phyloP scores from a whole-genome alignment of 2,888 invertebrate genomes.

The Macrosiphum euphorbiae region DNA sequence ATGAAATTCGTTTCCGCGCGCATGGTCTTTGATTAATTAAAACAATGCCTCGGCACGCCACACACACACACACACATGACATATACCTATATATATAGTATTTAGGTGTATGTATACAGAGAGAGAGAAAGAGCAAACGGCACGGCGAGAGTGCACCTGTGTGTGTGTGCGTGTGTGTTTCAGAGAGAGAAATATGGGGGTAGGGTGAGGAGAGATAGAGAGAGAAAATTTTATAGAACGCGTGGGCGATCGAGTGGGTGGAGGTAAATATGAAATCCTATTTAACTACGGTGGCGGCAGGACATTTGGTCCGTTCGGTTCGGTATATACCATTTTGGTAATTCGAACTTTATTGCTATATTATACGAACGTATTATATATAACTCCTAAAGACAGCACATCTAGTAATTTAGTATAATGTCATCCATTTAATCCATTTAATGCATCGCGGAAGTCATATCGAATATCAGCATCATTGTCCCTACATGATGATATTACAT shows the following conservation, averaged over 20 bases:
- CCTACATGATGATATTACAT: not conserved
- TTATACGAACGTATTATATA: not conserved
- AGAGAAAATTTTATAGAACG: not conserved
- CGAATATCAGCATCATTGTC: not conserved
- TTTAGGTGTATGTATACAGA: not conserved
- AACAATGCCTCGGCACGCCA: slow-evolving; percentile 29
- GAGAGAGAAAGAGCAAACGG: not conserved
- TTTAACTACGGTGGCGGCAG: not conserved
- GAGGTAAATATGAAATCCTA: slow-evolving; percentile 33
- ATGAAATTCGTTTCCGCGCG: slow-evolving; percentile 43
- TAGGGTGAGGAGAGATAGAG: too few species aligned
- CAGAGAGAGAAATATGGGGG: not conserved
- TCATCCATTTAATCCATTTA: not conserved
- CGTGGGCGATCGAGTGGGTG: not conserved
- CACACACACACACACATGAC: not conserved
- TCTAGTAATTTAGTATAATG: not conserved
- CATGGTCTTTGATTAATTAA: slow-evolving; percentile 57
- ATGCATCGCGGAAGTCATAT: not conserved
- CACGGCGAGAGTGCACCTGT: not conserved
- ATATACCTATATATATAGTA: not conserved
- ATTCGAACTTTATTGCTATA: not conserved
- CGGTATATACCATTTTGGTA: not conserved
- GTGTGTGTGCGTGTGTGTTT: not conserved
- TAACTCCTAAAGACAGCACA: not conserved
- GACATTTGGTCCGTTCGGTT: not conserved